Evolutionary conservation across 2,113 vertebrate species (phyloP), one percentile per base, ranked within the genome.

Genomic region (Motacilla tschutschensis): DNA sequence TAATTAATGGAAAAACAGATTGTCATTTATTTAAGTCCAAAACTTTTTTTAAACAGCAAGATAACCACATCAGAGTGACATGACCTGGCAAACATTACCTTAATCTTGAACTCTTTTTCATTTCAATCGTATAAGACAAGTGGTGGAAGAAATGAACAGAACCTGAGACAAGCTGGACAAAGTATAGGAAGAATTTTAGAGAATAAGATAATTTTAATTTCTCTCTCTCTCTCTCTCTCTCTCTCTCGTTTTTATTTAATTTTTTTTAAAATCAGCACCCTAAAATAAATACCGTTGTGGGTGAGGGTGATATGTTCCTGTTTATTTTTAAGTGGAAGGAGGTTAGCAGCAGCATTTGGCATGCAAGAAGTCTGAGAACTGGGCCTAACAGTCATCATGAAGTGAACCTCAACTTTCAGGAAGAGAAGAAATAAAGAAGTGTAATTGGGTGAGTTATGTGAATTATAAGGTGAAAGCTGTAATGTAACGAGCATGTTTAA

Each of bases 271-370:
- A 48, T 63, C 11, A 50, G 4, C 9, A 17, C 79, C 38, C 28
- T 41, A 19, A 86, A 82, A 31, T 22, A 79, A 76, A 76, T 70
- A 24, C 31, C 41, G 19, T 82, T 70, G 8, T 59, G 75, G 64
- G 40, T 76, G 63, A 88, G 51, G 46, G 19, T 74, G 60, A 33
- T 70, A 31, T 20, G 10, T 72, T 74, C 46, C 14, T 62, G 24
- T 73, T 84, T 92, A 83, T 88, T 88, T 91, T 80, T 59, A 90
- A 86, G 51, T 74, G 63, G 63, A 62, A 79, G 53, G 55, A 78
- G 43, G n/a, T 31, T 76, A 62, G 31, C 90, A 91, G 59, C 24
- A 82, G 19, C 36, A 57, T 84, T 88, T 77, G 81, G 51, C 26
- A 55, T 22, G 5, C 17, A 48, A 78, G 73, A 71, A 73, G 53